These are phyloP conservation scores for Synergus umbraculus DNA, from an alignment of 2,888 invertebrate genomes.

Conservation along the genomic window DNA sequence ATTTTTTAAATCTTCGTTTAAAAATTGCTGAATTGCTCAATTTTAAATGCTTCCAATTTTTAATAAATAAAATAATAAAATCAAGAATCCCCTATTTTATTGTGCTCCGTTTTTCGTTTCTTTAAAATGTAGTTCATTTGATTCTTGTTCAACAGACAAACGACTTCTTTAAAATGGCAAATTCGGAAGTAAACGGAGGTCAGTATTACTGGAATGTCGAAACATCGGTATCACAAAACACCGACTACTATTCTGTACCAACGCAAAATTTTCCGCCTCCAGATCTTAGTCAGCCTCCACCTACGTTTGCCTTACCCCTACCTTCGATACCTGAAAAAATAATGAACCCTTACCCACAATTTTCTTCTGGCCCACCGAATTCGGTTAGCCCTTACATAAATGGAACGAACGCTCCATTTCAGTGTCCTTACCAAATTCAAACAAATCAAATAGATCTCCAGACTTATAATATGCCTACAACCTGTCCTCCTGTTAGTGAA, in stretches of 20 bases:
- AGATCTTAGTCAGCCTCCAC: constrained; percentile 60
- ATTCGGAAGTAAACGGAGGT: constrained; percentile 19
- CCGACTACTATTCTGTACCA: constrained; percentile 61
- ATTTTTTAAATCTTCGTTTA: no score
- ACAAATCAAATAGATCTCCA: constrained; percentile 4
- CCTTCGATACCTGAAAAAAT: background rate
- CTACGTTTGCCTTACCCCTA: constrained; percentile 42
- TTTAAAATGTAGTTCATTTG: no score
- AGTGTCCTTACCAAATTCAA: background rate
- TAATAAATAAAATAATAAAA: no score
- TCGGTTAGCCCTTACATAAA: background rate
- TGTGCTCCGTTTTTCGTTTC: no score
- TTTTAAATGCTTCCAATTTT: no score
- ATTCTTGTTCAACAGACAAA: background rate
- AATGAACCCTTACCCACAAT: background rate
- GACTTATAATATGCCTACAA: background rate
- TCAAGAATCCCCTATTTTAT: no score
- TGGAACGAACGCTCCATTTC: background rate
- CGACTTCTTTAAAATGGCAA: constrained; percentile 8
- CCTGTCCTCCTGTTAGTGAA: background rate
- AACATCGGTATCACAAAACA: constrained; percentile 49
- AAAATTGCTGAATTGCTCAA: no score
- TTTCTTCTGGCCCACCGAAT: background rate
- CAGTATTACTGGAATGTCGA: constrained; percentile 60
- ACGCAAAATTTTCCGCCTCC: constrained; percentile 67